These are phyloP conservation scores for Rhogogaster chlorosoma DNA, from an alignment of 2,888 invertebrate species.

Conservation along the genomic window DNA sequence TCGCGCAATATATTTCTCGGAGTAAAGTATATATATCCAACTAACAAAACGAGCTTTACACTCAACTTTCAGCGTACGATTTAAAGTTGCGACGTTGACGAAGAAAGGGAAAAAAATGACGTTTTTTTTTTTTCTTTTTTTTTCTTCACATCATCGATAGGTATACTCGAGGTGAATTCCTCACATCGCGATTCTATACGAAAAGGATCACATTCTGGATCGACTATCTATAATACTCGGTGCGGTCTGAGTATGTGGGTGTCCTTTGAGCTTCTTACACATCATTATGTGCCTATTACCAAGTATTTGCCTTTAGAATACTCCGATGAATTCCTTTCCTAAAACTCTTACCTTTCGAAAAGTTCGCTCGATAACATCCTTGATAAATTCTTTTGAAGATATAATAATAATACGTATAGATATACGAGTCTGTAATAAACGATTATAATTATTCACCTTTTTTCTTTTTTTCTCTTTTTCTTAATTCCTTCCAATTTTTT, in stretches of 20 bases:
- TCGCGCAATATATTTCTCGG: too few relatives aligned
- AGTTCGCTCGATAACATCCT: conserved; percentile 1
- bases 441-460: not conserved
- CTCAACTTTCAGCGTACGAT: not conserved
- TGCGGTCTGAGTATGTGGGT: not conserved
- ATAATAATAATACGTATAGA: not conserved
- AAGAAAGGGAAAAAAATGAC: not conserved
- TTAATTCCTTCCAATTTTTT: conserved; percentile 3
- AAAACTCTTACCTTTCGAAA: not conserved
- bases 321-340: conserved; percentile 21
- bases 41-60: not conserved
- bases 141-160: not conserved
- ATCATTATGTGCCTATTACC: conserved; percentile 32
- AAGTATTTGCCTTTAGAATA: conserved; percentile 33
- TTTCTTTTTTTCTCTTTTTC: not conserved
- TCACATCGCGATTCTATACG: not conserved
- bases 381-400: conserved; percentile 9
- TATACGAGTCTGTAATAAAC: not conserved
- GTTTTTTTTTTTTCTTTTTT: too few relatives aligned
- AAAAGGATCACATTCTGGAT: not conserved
- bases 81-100: not conserved
- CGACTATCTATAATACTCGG: not conserved
- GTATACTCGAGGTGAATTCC: not conserved
- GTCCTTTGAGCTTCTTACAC: conserved; percentile 23
- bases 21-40: not conserved